These are phyloP conservation scores for Cygnus atratus DNA, from an alignment of 2,113 vertebrate genomes.

Conservation along the genomic window DNA sequence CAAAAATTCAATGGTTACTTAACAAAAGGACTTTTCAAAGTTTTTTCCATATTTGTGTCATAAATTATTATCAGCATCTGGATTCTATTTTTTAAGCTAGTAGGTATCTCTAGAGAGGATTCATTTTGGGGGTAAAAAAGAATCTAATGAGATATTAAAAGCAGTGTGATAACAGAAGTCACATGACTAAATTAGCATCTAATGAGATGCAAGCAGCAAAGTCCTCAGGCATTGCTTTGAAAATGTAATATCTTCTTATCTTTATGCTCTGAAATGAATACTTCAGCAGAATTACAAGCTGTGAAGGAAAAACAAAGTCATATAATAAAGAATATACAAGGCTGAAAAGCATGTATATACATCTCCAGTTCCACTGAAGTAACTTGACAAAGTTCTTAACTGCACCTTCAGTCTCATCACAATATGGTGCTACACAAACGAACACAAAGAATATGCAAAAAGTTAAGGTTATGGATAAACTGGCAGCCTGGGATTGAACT, in stretches of 20 bases:
- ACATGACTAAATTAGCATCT: conserved; percentile 52
- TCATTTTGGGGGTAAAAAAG: not conserved
- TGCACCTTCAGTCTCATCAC: not conserved
- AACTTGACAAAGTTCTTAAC: not conserved
- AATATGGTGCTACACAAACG: not conserved
- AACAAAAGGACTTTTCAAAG: not conserved
- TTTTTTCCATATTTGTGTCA: not conserved
- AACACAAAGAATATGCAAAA: not conserved
- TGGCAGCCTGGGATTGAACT: not conserved
- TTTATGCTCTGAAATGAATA: conserved; percentile 51
- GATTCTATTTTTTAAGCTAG: not conserved
- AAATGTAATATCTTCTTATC: conserved; percentile 34
- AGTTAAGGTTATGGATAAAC: not conserved
- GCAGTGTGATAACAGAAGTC: conserved; percentile 25
- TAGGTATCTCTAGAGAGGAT: not conserved
- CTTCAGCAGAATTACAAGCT: conserved; percentile 51
- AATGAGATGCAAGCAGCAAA: conserved; percentile 48
- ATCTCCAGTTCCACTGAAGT: not conserved
- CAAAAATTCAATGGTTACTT: not conserved
- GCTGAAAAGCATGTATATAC: not conserved
- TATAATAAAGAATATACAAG: not conserved
- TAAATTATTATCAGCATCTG: not conserved
- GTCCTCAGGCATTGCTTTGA: conserved; percentile 54
- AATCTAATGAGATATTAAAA: conserved; percentile 44
- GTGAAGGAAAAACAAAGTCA: conserved; percentile 42